Base-by-base conservation (phyloP, 1,140 invertebrate species). In the Globodera ellingtonae region DNA sequence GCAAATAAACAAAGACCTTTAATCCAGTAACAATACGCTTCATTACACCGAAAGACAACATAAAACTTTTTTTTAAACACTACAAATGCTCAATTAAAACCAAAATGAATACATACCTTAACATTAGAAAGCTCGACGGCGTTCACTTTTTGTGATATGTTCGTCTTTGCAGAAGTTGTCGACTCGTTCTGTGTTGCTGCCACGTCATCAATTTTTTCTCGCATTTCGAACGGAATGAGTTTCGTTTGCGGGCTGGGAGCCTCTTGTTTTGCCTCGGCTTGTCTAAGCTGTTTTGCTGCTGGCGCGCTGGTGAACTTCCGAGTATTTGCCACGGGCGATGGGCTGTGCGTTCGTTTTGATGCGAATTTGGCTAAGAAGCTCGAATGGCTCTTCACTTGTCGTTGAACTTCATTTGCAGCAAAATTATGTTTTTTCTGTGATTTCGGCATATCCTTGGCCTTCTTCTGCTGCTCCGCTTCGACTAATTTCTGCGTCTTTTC, bases 401-500 rank as follows among this genome's bases (percentile, higher is more conserved):
- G 3, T 62, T 47, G 50, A 9, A n/a, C 15, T 44, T 15, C 50
- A 44, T 9, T 77, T 69, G 24, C 65, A 21, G n/a, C 35, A 35
- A 62, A 56, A 13, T 6, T 46, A 13, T 50, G 72, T 46, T 56
- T 73, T 67, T 65, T 65, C 35, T 77, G 75, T 6, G 69, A 62
- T 21, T 77, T 77, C 21, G 75, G 62, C 13, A 81, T 70, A 56
- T 84, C 82, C 50, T 84, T 84, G 9, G 83, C 80, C 79, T 73
- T 81, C 52, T 75, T 69, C 35, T 78, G 79, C 35, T 84, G 83
- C 44, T 84, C 83, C 46, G 52, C 79, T 59, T 84, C 83, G 10
- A 82, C 75, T 2, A 83, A 52, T 50, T 72, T 65, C 18, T 84
- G 80, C n/a, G 83, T 82, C 24, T 84, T 85, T 24, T 81, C 83